These are phyloP conservation scores for Oreortyx pictus DNA, from an alignment of 2,797 vertebrate species.

Conservation along the genomic window DNA sequence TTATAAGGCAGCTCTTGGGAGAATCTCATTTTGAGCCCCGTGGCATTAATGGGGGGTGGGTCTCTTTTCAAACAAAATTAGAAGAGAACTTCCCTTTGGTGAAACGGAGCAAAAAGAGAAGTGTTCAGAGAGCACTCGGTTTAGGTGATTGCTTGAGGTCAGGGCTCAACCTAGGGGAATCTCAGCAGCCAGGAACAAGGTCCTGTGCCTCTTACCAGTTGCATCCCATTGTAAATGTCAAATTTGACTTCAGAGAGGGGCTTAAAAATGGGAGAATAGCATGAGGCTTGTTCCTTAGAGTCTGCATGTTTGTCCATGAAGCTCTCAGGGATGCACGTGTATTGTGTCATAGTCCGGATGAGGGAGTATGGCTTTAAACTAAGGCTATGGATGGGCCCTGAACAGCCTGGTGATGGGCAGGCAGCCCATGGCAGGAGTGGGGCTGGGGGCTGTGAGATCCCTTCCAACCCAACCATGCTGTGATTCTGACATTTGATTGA, in stretches of 20 bases:
- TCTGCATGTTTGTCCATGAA: fast-evolving
- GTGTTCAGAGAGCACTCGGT: fast-evolving
- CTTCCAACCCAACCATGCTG: too few species aligned
- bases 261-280: not conserved
- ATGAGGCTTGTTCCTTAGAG: fast-evolving
- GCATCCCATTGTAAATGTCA: not conserved
- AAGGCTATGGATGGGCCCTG: not conserved
- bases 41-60: not conserved
- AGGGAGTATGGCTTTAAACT: not conserved
- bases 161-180: not conserved
- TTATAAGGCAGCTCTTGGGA: slow-evolving; percentile 52
- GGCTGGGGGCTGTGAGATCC: not conserved
- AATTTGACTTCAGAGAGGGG: not conserved
- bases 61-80: slow-evolving; percentile 37
- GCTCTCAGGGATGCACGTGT: fast-evolving
- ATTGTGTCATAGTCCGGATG: too few species aligned
- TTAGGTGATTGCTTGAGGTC: not conserved
- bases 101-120: not conserved
- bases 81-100: not conserved
- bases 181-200: not conserved
- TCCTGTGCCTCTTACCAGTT: not conserved
- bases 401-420: not conserved
- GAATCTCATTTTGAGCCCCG: slow-evolving; percentile 31
- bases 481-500: not conserved
- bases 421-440: not conserved